phyloP scores from a whole-genome alignment of 2,113 vertebrate genomes.

The Mesembrinibis cayennensis region DNA sequence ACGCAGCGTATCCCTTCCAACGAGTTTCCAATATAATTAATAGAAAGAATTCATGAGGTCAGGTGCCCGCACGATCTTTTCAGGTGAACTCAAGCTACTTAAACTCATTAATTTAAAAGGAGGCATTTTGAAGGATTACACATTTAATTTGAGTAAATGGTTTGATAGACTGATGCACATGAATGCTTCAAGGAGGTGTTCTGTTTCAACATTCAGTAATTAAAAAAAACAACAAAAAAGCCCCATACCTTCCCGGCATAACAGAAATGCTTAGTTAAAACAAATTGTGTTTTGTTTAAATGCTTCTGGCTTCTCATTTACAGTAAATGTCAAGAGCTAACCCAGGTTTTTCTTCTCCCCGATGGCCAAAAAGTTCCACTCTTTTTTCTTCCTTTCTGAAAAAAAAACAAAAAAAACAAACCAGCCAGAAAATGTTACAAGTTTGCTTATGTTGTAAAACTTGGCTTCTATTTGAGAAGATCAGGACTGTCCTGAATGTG shows the following conservation, averaged over 20 bases:
- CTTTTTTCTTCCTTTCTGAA: not conserved
- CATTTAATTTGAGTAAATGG: slow-evolving; percentile 87
- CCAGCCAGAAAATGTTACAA: not conserved
- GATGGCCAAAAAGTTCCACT: not conserved
- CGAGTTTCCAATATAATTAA: slow-evolving; percentile 76
- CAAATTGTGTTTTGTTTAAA: slow-evolving; percentile 30
- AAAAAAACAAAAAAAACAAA: not conserved
- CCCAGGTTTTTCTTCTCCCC: not conserved
- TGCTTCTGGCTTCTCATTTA: slow-evolving; percentile 10
- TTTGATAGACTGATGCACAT: slow-evolving; percentile 86
- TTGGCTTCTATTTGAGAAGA: not conserved
- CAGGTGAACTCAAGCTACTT: slow-evolving; percentile 85
- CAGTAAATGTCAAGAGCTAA: slow-evolving; percentile 16
- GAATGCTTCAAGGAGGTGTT: slow-evolving; percentile 80
- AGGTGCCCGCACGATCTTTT: slow-evolving; percentile 78
- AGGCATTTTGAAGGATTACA: slow-evolving; percentile 87
- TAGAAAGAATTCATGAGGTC: slow-evolving; percentile 77
- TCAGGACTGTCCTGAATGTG: not conserved
- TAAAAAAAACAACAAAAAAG: slow-evolving; percentile 72
- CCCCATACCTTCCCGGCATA: not conserved
- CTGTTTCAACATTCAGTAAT: slow-evolving; percentile 80
- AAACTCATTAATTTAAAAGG: slow-evolving; percentile 88
- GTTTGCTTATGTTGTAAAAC: not conserved
- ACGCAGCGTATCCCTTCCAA: slow-evolving; percentile 61
- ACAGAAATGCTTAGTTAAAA: slow-evolving; percentile 37